Evolutionary conservation across 37 sponge, comb jelly and placozoan genomes (phyloP).

Genomic region (Spongilla lacustris): DNA sequence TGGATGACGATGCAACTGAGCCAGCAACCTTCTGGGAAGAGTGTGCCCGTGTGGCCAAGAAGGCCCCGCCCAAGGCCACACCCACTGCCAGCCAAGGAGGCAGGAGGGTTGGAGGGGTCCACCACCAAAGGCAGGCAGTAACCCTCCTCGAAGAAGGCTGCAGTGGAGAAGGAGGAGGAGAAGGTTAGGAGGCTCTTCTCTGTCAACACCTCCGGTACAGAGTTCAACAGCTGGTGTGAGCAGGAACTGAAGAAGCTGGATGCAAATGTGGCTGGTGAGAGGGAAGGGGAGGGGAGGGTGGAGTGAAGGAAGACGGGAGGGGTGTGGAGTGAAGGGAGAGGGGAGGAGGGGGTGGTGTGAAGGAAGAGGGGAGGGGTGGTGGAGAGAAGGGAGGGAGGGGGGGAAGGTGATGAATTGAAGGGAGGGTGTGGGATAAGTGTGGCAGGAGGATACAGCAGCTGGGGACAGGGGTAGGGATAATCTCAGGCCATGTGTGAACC

Average conservation of each 20-base stretch:
- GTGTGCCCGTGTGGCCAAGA: slow-evolving; percentile 48
- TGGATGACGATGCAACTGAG: slow-evolving; percentile 24
- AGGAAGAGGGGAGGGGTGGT: no score
- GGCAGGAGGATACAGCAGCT: no score
- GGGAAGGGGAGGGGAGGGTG: no score
- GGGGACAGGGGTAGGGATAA: no score
- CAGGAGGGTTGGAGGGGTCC: background rate
- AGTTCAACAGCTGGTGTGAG: slow-evolving; percentile 76
- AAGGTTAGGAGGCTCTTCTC: slow-evolving; percentile 51
- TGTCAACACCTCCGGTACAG: slow-evolving; percentile 48
- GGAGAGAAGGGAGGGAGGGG: no score
- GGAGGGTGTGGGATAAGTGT: no score
- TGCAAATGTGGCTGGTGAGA: slow-evolving; percentile 38
- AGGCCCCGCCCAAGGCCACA: slow-evolving; percentile 3
- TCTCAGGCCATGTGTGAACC: no score
- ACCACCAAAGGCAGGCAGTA: background rate
- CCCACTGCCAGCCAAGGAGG: slow-evolving; percentile 3
- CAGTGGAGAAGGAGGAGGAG: slow-evolving; percentile 46
- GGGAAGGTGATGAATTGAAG: no score
- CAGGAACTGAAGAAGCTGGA: slow-evolving; percentile 59
- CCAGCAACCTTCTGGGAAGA: slow-evolving; percentile 57
- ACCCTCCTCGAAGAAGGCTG: slow-evolving; percentile 3
- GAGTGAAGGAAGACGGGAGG: no score
- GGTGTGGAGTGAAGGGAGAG: no score
- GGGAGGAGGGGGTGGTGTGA: no score